Evolutionary conservation across 2,113 vertebrate species (phyloP).

Genomic region (Buteo buteo): DNA sequence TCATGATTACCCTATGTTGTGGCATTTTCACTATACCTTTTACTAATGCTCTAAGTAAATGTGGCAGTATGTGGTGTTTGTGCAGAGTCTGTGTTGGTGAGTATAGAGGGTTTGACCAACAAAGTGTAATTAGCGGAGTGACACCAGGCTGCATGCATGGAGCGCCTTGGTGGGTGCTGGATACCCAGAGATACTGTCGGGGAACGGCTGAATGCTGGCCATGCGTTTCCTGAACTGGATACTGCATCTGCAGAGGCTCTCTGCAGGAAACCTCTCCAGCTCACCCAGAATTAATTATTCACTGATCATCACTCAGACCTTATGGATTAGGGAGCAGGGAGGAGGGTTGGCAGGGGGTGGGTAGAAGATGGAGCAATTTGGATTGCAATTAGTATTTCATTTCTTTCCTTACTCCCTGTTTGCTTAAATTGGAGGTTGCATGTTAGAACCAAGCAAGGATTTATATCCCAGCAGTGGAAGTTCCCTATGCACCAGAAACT

Average conservation of each 20-base stretch:
- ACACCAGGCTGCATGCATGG: fast-evolving
- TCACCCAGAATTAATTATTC: slow-evolving; percentile 14
- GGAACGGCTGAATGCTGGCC: fast-evolving
- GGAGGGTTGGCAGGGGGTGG: slow-evolving; percentile 13
- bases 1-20: fast-evolving
- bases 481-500: neutral
- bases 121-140: fast-evolving
- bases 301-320: slow-evolving; percentile 5
- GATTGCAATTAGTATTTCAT: slow-evolving; percentile 37
- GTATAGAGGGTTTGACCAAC: neutral
- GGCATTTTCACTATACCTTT: neutral
- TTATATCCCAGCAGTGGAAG: neutral
- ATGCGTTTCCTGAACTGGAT: neutral
- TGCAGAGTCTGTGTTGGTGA: neutral
- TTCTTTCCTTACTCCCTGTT: neutral
- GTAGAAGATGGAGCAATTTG: neutral
- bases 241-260: neutral
- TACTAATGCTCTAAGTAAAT: fast-evolving
- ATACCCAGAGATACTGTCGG: fast-evolving
- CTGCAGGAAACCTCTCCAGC: neutral
- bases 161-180: neutral
- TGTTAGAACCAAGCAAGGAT: neutral
- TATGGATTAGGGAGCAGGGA: slow-evolving; percentile 9
- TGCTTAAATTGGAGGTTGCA: neutral
- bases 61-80: fast-evolving